These are phyloP conservation scores for Formica aserva DNA, from an alignment of 2,888 invertebrate species.

Conservation along the genomic window DNA sequence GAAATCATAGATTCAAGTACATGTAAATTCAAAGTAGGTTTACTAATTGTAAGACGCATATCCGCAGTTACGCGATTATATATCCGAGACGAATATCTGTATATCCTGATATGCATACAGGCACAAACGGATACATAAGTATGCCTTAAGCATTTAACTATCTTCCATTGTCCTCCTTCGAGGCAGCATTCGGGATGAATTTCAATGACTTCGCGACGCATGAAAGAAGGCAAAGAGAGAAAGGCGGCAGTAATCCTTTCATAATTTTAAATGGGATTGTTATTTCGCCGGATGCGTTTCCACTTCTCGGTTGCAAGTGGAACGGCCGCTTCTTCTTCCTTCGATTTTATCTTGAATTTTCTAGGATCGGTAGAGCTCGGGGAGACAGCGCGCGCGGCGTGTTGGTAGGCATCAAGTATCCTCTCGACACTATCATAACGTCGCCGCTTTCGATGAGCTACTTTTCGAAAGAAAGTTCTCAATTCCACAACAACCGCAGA, in stretches of 20 bases:
- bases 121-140: slow-evolving; percentile 37
- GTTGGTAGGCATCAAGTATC: slow-evolving; percentile 13
- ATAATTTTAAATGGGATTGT: slow-evolving; percentile 5
- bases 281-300: slow-evolving; percentile 51
- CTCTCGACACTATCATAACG: slow-evolving; percentile 20
- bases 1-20: not conserved
- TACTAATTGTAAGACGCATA: not conserved
- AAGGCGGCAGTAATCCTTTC: slow-evolving; percentile 22
- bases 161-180: slow-evolving; percentile 60
- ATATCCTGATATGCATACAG: not conserved
- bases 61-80: not conserved
- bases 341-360: slow-evolving; percentile 29
- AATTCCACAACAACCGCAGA: slow-evolving; percentile 37
- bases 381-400: not conserved
- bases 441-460: slow-evolving; percentile 57
- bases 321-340: slow-evolving; percentile 34
- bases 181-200: slow-evolving; percentile 51
- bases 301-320: slow-evolving; percentile 42
- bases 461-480: slow-evolving; percentile 64
- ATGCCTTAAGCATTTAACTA: slow-evolving; percentile 49
- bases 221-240: slow-evolving; percentile 15
- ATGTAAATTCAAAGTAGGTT: slow-evolving; percentile 7
- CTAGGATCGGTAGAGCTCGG: not conserved
- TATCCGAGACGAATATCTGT: slow-evolving; percentile 7
- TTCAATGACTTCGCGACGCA: slow-evolving; percentile 50